These are phyloP conservation scores for Automeris io DNA, from an alignment of 2,888 invertebrate species.

Conservation along the genomic window DNA sequence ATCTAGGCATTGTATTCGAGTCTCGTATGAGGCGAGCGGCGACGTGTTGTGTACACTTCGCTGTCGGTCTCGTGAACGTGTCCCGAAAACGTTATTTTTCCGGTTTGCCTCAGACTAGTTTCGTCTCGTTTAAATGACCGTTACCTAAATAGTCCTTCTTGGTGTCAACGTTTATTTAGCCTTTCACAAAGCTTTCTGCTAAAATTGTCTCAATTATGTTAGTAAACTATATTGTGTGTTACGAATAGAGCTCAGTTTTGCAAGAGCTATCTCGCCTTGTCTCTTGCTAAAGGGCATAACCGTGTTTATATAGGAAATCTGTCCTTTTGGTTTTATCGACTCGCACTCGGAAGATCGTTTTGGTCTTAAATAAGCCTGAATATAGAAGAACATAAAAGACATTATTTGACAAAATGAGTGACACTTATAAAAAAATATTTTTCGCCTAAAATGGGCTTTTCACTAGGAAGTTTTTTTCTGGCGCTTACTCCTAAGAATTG, in stretches of 20 bases:
- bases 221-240: constrained; percentile 1
- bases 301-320: constrained; percentile 13
- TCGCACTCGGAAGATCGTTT: too few species aligned
- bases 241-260: not conserved
- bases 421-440: too few species aligned
- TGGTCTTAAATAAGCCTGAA: too few species aligned
- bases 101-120: constrained; percentile 59
- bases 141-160: constrained; percentile 41
- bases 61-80: constrained; percentile 42
- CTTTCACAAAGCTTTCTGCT: constrained; percentile 9
- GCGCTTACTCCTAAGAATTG: too few species aligned
- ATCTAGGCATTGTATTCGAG: constrained; percentile 28
- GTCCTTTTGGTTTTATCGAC: not conserved
- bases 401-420: too few species aligned
- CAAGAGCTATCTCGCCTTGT: not conserved
- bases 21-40: constrained; percentile 48
- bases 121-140: constrained; percentile 44
- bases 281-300: constrained; percentile 6
- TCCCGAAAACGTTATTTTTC: constrained; percentile 67
- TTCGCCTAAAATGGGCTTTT: too few species aligned
- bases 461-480: too few species aligned
- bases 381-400: too few species aligned
- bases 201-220: constrained; percentile 5
- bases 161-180: constrained; percentile 15
- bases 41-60: constrained; percentile 35